phyloP scores from a whole-genome alignment of 2,113 vertebrate genomes.

The Dicaeum eximium region DNA sequence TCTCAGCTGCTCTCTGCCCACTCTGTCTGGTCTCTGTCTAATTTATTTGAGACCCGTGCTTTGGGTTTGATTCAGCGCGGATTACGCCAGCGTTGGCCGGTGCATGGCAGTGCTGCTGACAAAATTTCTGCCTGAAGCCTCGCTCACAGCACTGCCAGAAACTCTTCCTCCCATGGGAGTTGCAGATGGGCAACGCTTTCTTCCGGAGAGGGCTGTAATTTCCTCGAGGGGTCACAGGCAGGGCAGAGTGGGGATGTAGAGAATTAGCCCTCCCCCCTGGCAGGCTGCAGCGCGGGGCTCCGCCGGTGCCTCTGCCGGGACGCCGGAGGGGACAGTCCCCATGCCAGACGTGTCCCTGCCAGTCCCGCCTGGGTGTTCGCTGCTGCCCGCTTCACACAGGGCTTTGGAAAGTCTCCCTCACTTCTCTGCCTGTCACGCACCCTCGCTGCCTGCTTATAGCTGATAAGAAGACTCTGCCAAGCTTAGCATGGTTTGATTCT shows the following conservation, averaged over 20 bases:
- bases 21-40: slow-evolving; percentile 21
- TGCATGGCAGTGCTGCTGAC: slow-evolving; percentile 34
- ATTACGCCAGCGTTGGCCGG: slow-evolving; percentile 12
- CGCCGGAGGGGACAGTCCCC: background rate
- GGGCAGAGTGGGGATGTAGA: background rate
- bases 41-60: slow-evolving; percentile 2
- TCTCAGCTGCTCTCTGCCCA: slow-evolving; percentile 2
- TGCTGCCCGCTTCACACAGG: background rate
- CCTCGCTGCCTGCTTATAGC: background rate
- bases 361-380: background rate
- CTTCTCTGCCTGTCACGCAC: background rate
- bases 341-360: background rate
- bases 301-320: background rate
- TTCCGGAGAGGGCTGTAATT: slow-evolving; percentile 33
- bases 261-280: background rate
- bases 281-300: background rate
- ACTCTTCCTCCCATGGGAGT: background rate
- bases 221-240: slow-evolving; percentile 5
- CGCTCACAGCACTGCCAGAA: background rate
- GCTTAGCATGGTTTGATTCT: background rate
- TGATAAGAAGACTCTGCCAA: background rate
- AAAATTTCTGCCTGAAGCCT: background rate
- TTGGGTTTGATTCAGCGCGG: slow-evolving; percentile 18
- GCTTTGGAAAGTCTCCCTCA: background rate
- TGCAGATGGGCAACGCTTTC: slow-evolving; percentile 15